Evolutionary conservation across 2,797 vertebrate species (phyloP), one percentile per base, ranked within the genome.

Genomic region (Acanthurus tractus): DNA sequence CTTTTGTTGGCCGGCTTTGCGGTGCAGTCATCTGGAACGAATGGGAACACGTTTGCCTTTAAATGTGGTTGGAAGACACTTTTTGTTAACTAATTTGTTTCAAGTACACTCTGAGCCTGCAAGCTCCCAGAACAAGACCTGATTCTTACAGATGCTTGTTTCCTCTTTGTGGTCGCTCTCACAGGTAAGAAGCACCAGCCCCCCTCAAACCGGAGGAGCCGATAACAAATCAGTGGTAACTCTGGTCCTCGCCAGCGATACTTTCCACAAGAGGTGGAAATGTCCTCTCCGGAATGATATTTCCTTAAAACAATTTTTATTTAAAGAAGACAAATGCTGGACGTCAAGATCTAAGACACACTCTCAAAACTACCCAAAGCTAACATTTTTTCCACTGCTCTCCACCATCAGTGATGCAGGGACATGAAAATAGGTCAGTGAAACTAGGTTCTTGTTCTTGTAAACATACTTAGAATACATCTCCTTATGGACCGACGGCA

Each of bases 391-490:
- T 65, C 36, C 42, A 56, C 42, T 29, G 54, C 40, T 76, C 34
- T 38, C 2, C 17, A 1, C 23, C 20, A 40, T 52, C 2, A 18
- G 11, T 20, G 18, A 50, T 49, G 42, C 53, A 52, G 29, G 8
- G 12, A 45, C 20, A 45, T 64, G 61, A 49, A 85, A 88, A 74
- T 56, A 59, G 23, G 69, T 69, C 57, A 66, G 23, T 64, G 59
- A 46, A 79, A 66, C 42, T 8, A 22, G 34, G 46, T 64, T 69
- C 8, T 46, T 22, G 63, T 70, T 72, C 29, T 62, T 40, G 38
- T 56, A 3, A 46, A 74, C 70, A 46, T 44, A 45, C 48, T 64
- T 20, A 58, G 17, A 76, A 66, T 55, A 65, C 40, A 40, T 62
- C 56, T 68, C 61, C 70, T 54, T 23, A 63, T 2, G 22, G 38